These are phyloP conservation scores for Priocnemis perturbator DNA, from an alignment of 2,888 invertebrate species.

Conservation along the genomic window DNA sequence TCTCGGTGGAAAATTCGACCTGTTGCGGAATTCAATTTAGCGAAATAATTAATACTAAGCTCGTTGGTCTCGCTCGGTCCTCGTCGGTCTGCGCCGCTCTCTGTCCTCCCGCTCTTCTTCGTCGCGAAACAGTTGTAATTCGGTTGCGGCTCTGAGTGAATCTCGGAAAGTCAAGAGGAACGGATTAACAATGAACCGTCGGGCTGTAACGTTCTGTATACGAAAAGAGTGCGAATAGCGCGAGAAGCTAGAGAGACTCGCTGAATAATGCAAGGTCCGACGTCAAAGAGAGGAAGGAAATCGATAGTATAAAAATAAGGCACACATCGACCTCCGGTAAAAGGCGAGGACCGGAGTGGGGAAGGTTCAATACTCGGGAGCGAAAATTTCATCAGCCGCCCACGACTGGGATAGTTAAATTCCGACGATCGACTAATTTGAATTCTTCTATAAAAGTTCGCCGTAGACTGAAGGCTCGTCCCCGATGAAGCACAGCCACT, in stretches of 20 bases:
- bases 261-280: slow-evolving; percentile 55
- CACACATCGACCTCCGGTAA: slow-evolving; percentile 42
- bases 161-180: background rate
- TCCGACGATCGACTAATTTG: slow-evolving; percentile 55
- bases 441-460: slow-evolving; percentile 57
- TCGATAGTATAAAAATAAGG: slow-evolving; percentile 62
- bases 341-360: slow-evolving; percentile 6
- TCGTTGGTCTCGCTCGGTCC: too few relatives aligned
- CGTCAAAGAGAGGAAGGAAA: slow-evolving; percentile 52
- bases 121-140: slow-evolving; percentile 10
- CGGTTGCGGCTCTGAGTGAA: slow-evolving; percentile 5
- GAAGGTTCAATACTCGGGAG: slow-evolving; percentile 48
- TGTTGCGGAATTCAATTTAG: slow-evolving; percentile 13
- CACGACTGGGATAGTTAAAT: slow-evolving; percentile 53
- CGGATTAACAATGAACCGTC: slow-evolving; percentile 27
- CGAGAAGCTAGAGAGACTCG: slow-evolving; percentile 24
- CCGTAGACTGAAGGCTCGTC: slow-evolving; percentile 27
- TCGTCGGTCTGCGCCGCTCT: background rate
- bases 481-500: slow-evolving; percentile 23
- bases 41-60: slow-evolving; percentile 43
- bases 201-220: slow-evolving; percentile 35
- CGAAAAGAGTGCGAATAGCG: slow-evolving; percentile 32
- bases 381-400: slow-evolving; percentile 54
- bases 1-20: slow-evolving; percentile 22
- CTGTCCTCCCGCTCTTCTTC: too few relatives aligned